A percentile compares a stretch with the other conserved stretches of the same genome.
phyloP scores from a whole-genome alignment of 92 coral and sea anemone genomes.

The Epizoanthus ramosus region DNA sequence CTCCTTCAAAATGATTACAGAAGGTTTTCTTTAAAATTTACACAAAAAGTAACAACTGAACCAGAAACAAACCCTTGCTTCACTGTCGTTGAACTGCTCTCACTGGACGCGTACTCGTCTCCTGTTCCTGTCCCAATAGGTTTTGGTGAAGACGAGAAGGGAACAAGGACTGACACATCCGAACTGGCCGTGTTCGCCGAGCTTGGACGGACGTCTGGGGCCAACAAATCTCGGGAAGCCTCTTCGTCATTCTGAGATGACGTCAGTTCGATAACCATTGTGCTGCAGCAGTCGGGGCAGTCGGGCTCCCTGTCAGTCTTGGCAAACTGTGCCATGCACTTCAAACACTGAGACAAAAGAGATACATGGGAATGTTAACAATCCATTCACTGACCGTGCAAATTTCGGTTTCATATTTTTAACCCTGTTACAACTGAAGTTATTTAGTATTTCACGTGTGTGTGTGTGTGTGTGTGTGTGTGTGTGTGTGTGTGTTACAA shows the following conservation, averaged over 20 bases:
- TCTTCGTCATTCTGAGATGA: slow-evolving; percentile 47
- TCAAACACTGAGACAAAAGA: slow-evolving; percentile 66
- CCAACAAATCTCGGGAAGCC: not conserved
- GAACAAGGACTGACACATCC: slow-evolving; percentile 40
- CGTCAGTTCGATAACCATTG: slow-evolving; percentile 64
- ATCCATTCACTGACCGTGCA: no score
- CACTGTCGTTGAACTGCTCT: not conserved
- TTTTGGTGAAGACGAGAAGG: slow-evolving; percentile 12
- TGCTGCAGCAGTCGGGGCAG: slow-evolving; percentile 86
- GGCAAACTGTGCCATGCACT: slow-evolving; percentile 78
- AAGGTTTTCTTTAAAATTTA: no score
- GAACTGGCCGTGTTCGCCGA: slow-evolving; percentile 36
- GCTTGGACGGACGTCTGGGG: slow-evolving; percentile 26
- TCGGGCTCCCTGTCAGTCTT: slow-evolving; percentile 45
- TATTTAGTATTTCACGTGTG: no score
- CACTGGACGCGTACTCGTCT: not conserved
- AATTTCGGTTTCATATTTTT: no score
- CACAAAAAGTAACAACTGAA: no score
- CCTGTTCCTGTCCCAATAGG: not conserved
- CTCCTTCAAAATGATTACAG: no score
- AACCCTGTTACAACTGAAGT: no score
- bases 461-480: no score
- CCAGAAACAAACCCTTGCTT: no score
- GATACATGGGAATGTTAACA: not conserved
- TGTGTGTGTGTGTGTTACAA: no score